Base-by-base conservation (phyloP, 2,797 vertebrate genomes). In the Urophycis tenuis region DNA sequence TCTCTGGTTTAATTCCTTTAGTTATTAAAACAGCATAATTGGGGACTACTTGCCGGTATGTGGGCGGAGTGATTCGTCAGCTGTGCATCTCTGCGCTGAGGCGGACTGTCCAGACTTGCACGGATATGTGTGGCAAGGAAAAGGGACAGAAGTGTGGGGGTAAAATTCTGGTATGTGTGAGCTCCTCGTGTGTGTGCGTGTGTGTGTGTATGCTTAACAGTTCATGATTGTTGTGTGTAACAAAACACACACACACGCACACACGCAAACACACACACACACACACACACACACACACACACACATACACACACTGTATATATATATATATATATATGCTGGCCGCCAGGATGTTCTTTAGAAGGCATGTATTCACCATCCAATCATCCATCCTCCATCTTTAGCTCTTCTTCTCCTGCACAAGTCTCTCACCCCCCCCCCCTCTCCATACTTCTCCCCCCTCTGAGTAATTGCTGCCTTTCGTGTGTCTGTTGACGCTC, bases 31-130 rank as follows among this genome's bases (percentile, higher is more conserved):
- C 49, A 53, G 49, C 81, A 85, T 78, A 86, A 87, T 83, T 82
- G 85, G 82, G 93, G 81, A 91, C 92, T 94, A 91, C 92, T 93
- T 93, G 81, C 83, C 85, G 87, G 89, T 90, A 89, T 92, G 87
- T 83, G 77, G 77, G 93, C 93, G 93, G 91, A 94, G 82, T 84
- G 88, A 93, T 94, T 87, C 86, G 87, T 91, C 90, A 92, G 75
- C 88, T 89, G 89, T 90, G 92, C 89, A 91, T 92, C 89, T 88
- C 83, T 87, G 92, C 92, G 88, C 85, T 91, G 81, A 90, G 92
- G 89, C 89, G 22, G 19, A 53, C 87, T 92, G 90, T 90, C 89
- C 91, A 94, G 92, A 94, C 91, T 91, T 92, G 89, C 39, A 89
- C 87, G 90, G 89, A 90, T 91, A 83, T 90, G 90, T 87, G 85